A percentile compares a stretch with the other conserved stretches of the same genome.
These are phyloP conservation scores for Halyomorpha halys DNA, from an alignment of 1,140 invertebrate species.

Conservation along the genomic window DNA sequence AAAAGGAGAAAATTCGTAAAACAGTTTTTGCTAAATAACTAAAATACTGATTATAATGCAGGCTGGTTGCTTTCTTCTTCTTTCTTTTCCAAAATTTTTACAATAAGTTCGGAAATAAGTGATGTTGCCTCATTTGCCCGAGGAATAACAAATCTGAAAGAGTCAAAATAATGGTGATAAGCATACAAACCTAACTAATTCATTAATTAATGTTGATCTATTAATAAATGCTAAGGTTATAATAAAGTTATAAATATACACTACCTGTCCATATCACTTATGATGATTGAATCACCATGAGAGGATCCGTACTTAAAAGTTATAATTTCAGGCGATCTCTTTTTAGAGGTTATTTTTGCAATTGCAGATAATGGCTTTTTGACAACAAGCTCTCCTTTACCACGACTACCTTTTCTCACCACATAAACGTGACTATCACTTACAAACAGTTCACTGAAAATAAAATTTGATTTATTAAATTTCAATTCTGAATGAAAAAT, in stretches of 20 bases:
- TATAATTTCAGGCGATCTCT: constrained; percentile 84
- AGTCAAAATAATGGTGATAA: not conserved
- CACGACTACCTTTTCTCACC: constrained; percentile 59
- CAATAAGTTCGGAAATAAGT: constrained; percentile 51
- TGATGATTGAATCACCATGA: constrained; percentile 54
- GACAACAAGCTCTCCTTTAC: constrained; percentile 70
- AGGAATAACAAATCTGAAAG: constrained; percentile 68
- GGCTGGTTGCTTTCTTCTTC: not conserved
- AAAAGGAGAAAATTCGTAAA: too few relatives aligned
- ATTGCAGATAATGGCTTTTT: constrained; percentile 76
- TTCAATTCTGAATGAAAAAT: too few relatives aligned
- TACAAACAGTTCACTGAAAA: constrained; percentile 68
- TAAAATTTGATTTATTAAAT: constrained; percentile 10
- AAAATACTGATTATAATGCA: too few relatives aligned
- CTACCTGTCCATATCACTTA: constrained; percentile 72
- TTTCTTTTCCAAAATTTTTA: constrained; percentile 12
- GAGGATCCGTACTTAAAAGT: constrained; percentile 87
- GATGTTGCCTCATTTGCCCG: constrained; percentile 83
- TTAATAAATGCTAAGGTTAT: too few relatives aligned
- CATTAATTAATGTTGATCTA: too few relatives aligned
- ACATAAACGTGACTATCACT: constrained; percentile 80
- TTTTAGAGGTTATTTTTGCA: constrained; percentile 92
- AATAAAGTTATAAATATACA: too few relatives aligned
- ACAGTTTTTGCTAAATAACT: too few relatives aligned
- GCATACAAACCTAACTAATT: not conserved